Conservation (phyloP, 2,113 vertebrate species). For the Saccopteryx bilineata region DNA sequence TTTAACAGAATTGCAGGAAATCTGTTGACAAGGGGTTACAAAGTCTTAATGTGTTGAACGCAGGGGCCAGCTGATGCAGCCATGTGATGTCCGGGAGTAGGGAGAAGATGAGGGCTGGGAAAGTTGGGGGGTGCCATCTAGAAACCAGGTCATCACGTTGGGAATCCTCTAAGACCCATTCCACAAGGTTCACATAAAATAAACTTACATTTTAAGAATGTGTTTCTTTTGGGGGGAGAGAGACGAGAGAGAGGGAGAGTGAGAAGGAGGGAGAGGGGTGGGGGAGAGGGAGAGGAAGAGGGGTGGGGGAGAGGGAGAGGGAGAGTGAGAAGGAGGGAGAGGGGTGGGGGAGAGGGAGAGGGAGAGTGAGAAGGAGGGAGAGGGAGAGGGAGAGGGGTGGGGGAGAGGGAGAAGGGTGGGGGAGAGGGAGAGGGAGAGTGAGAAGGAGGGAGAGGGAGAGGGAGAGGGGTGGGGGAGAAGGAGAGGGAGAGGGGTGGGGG, state of each 20-base stretch:
- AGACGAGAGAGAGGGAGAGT: rapidly evolving
- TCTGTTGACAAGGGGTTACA: not conserved
- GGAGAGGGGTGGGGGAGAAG: too few relatives aligned
- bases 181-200: not conserved
- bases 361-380: too few relatives aligned
- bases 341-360: too few relatives aligned
- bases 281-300: not conserved
- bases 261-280: too few relatives aligned
- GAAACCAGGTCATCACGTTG: not conserved
- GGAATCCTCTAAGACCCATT: not conserved
- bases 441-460: too few relatives aligned
- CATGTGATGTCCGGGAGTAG: rapidly evolving
- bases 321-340: too few relatives aligned
- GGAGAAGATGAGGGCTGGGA: rapidly evolving
- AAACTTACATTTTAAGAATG: not conserved
- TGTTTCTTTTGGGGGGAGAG: not conserved
- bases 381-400: too few relatives aligned
- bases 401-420: too few relatives aligned
- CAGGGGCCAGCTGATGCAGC: not conserved
- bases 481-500: too few relatives aligned
- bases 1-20: not conserved
- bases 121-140: not conserved
- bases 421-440: too few relatives aligned
- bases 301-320: too few relatives aligned
- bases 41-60: not conserved